Evolutionary conservation across 2,797 vertebrate genomes (phyloP).

Genomic region (Myotis vivesi): DNA sequence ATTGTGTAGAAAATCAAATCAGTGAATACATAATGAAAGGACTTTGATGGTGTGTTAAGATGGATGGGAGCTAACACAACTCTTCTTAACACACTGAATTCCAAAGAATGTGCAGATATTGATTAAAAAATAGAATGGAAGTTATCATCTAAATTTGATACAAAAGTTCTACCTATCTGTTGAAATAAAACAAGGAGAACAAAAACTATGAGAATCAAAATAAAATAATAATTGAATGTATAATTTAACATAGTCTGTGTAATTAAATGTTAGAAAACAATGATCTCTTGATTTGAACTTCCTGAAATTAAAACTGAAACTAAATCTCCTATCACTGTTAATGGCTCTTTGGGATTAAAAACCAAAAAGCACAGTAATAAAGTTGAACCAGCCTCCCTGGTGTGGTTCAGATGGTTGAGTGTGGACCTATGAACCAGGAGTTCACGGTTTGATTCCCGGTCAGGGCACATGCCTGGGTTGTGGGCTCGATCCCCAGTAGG

Average conservation of each 20-base stretch:
- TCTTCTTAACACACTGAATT: not conserved
- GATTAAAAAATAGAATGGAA: not conserved
- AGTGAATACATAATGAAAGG: not conserved
- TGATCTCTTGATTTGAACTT: conserved; percentile 67
- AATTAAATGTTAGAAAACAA: conserved; percentile 67
- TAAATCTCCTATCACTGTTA: conserved; percentile 40
- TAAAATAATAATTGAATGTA: conserved; percentile 56
- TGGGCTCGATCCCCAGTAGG: no score
- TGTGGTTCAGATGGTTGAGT: no score
- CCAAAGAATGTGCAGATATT: not conserved
- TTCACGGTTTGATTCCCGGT: no score
- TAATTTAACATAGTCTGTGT: conserved; percentile 42
- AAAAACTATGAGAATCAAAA: conserved; percentile 57
- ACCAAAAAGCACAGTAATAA: conserved; percentile 48
- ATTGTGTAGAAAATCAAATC: not conserved
- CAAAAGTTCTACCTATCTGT: not conserved
- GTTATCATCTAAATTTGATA: not conserved
- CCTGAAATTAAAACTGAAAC: conserved; percentile 65
- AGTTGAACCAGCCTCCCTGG: not conserved
- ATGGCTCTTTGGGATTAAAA: conserved; percentile 40
- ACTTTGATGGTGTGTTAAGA: not conserved
- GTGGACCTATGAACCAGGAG: no score
- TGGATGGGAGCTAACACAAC: not conserved
- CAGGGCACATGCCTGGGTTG: no score
- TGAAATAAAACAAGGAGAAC: not conserved